A percentile compares a stretch with the other conserved stretches of the same genome.
phyloP scores from a whole-genome alignment of 64 coral and sea anemone genomes.

The Porites australiensis region DNA sequence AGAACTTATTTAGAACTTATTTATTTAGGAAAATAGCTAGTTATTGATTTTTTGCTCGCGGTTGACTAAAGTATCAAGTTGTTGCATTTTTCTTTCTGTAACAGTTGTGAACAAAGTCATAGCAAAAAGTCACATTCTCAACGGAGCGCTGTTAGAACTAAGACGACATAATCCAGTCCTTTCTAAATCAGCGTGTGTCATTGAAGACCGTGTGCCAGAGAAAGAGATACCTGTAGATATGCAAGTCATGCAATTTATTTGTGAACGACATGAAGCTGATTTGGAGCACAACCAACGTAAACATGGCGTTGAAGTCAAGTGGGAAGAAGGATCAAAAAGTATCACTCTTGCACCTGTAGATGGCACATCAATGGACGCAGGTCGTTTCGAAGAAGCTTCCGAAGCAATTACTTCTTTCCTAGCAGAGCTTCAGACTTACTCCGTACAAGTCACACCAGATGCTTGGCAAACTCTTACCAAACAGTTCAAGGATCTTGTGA shows the following conservation, averaged over 20 bases:
- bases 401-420: background rate
- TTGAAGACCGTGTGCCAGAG: background rate
- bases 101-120: background rate
- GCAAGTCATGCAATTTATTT: background rate
- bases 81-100: background rate
- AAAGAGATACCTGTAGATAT: background rate
- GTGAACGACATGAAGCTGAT: background rate
- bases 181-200: background rate
- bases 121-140: background rate
- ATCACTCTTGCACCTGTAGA: background rate
- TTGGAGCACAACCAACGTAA: background rate
- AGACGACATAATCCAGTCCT: background rate
- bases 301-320: background rate
- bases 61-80: background rate
- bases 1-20: background rate
- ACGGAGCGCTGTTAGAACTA: background rate
- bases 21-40: no score
- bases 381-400: background rate
- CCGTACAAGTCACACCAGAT: background rate
- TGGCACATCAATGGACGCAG: background rate
- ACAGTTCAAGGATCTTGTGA: background rate
- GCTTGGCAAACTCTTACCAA: background rate
- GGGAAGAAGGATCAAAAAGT: background rate
- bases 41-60: background rate
- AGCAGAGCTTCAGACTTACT: background rate